Base-by-base conservation (phyloP, 2,797 vertebrate species). In the Gallirallus australis region DNA sequence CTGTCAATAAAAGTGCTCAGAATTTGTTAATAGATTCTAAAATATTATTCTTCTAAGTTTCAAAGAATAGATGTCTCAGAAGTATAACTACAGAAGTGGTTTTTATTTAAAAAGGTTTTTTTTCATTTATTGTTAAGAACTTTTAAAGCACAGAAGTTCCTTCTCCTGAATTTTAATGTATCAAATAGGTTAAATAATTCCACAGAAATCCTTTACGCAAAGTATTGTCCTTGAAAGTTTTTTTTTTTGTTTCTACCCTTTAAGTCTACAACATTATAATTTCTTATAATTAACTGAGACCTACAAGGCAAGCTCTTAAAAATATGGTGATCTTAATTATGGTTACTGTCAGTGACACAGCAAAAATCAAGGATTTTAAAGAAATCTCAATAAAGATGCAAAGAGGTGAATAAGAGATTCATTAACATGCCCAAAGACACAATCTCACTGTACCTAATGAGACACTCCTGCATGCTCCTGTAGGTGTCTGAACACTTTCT, bases 401-500 rank as follows among this genome's bases (percentile, higher is more conserved):
- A 82, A 80, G 53, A 93, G 18, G 33, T 0, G 0, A 40, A 61
- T 20, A 68, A 78, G 72, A 72, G 86, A 82, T 61, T 79, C 88
- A 50, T 42, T 82, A 95, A 72, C 72, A 50, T 0, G 1, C 45
- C 82, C 64, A 57, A 85, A 73, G 18, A 70, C 72, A 39, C 42
- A 54, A 80, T 90, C 65, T 69, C 87, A 40, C 50, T 42, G 78
- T 50, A 66, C 19, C 69, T 94, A 93, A 79, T 65, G 76, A 86
- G 63, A 54, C 65, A 19, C 53, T 90, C 57, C 83, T 33, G 33
- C 50, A 35, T 20, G 23, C 52, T 69, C 52, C 69, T 37, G 75
- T 33, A 79, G 90, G 92, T 89, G 75, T 82, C 47, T 70, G 64
- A 86, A 82, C 73, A 82, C 73, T 81, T 89, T 89, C 66, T 33